Conservation (phyloP, 2,113 vertebrate genomes). For the Hucho hucho region DNA sequence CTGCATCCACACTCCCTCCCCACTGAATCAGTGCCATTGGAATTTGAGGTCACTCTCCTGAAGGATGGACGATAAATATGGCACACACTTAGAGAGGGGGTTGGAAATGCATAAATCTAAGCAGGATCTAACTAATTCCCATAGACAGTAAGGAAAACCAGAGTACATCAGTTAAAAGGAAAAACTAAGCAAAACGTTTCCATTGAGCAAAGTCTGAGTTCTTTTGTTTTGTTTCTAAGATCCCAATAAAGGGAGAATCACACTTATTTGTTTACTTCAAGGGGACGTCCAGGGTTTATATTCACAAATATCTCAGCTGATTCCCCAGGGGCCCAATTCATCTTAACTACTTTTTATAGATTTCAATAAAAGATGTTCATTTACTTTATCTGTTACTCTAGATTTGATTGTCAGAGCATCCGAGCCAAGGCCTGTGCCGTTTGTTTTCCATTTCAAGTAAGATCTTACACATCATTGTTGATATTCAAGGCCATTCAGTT, state of each 20-base stretch:
- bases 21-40: conserved; percentile 41
- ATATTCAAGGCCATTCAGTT: not conserved
- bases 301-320: conserved; percentile 20
- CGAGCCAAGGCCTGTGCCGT: conserved; percentile 16
- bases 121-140: no score
- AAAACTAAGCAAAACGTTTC: not conserved
- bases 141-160: conserved; percentile 1
- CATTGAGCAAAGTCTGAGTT: not conserved
- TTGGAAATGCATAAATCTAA: no score
- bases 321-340: conserved; percentile 45
- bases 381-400: conserved; percentile 48
- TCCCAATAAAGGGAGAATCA: conserved; percentile 13
- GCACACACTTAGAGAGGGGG: conserved; percentile 8
- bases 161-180: conserved; percentile 17
- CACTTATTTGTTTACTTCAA: conserved; percentile 48
- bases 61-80: conserved; percentile 28
- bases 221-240: not conserved
- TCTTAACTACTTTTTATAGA: conserved; percentile 54
- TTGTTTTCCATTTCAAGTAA: conserved; percentile 16
- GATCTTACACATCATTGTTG: conserved; percentile 21
- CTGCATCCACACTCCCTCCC: conserved; percentile 35
- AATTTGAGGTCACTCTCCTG: conserved; percentile 47
- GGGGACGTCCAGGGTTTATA: conserved; percentile 32
- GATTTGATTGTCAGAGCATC: conserved; percentile 14
- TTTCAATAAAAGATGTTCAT: conserved; percentile 62